Evolutionary conservation across 2,797 vertebrate species (phyloP), one percentile per base, ranked within the genome.

Genomic region (Pelochelys cantorii): DNA sequence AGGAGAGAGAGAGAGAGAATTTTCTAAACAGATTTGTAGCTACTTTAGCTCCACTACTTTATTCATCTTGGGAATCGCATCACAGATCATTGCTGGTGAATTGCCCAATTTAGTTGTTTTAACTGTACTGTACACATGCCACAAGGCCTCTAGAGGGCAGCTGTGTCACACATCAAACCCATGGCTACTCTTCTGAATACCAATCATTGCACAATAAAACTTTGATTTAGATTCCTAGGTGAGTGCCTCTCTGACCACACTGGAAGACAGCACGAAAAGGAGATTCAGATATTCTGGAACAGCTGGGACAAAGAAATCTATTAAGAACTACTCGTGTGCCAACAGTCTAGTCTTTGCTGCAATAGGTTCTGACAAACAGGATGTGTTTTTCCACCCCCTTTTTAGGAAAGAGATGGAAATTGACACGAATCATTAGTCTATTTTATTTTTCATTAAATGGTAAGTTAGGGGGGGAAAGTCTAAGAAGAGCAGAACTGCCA

Each of bases 121-220:
- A 74, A 18, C 37, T 25, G 22, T 8, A 42, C 13, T 14, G 37
- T 48, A 75, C 12, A 75, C 71, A 75, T 75, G 71, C 37, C 3
- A 75, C 4, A 11, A 1, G 0, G 31, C 95, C 96, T 90, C 89
- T 5, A 25, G 94, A 87, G 95, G 94, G 93, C 68, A 94, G 87
- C 80, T 81, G 37, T 0, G 5, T 87, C 91, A 18, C 81, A 6
- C n/a, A 1, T 25, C 1, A 3, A 79, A 62, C 2, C 0, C 37
- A 25, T 1, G 11, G 0, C 2, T 15, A 37, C 37, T 14, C 7
- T 18, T 0, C 0, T 1, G 1, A 11, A 0, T 4, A 31, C 11
- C 12, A 25, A 2, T 2, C 74, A 15, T 13, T 0, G 6, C 31
- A 2, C 2, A 0, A 4, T 60, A 2, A 2, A 0, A 12, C 9